Evolutionary conservation across 2,113 vertebrate species (phyloP).

Genomic region (Steatornis caripensis): DNA sequence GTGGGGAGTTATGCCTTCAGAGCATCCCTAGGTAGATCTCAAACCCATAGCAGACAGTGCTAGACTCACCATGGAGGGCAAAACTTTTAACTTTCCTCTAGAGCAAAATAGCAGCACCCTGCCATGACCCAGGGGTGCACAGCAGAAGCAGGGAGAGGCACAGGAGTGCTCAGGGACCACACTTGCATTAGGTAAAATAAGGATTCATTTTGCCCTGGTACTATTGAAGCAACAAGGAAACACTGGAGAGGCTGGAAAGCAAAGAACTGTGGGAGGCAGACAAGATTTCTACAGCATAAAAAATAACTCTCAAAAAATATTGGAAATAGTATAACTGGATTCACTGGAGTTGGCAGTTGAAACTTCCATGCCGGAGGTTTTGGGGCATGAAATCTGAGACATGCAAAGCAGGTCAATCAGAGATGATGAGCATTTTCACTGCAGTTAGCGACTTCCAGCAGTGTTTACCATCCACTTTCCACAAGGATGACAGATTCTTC

Average conservation of each 20-base stretch:
- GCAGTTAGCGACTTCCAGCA: accelerated
- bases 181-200: neutral
- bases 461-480: neutral
- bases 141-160: neutral
- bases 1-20: neutral
- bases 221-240: neutral
- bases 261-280: neutral
- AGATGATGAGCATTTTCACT: neutral
- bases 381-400: neutral
- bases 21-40: neutral
- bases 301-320: neutral
- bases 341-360: neutral
- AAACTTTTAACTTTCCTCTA: neutral
- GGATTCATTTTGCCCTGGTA: neutral
- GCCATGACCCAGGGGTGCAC: accelerated
- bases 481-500: accelerated
- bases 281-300: neutral
- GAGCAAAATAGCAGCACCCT: neutral
- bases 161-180: neutral
- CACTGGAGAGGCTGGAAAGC: neutral
- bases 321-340: neutral
- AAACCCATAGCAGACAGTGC: neutral
- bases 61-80: neutral
- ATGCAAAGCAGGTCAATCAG: accelerated
- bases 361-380: neutral